A percentile compares a stretch with the other conserved stretches of the same genome.
Conservation (phyloP, 2,888 invertebrate genomes). For the Oscheius sp. region DNA sequence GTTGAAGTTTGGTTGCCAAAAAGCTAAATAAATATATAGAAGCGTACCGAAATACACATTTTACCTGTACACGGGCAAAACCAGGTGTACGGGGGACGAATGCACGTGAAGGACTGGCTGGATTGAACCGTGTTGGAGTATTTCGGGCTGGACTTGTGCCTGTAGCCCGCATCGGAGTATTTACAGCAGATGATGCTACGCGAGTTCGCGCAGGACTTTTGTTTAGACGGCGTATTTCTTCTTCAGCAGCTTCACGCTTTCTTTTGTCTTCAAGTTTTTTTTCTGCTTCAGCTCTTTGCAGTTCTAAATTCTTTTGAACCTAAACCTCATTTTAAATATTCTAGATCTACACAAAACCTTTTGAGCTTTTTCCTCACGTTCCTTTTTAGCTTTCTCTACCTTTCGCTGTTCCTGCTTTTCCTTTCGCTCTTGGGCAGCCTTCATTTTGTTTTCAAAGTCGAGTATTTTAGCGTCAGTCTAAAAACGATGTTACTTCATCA, state of each 20-base stretch:
- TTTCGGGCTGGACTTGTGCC: not conserved
- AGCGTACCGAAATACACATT: not conserved
- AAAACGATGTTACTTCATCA: not conserved
- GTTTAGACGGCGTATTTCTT: not conserved
- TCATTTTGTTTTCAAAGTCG: not conserved
- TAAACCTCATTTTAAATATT: not conserved
- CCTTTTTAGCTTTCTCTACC: not conserved
- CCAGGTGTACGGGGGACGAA: not conserved
- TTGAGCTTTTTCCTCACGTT: not conserved
- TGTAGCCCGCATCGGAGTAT: not conserved
- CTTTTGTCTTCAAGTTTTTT: not conserved
- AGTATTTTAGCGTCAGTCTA: not conserved
- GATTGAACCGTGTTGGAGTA: not conserved
- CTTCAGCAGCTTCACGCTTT: not conserved
- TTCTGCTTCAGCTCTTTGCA: not conserved
- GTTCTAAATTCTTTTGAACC: not conserved
- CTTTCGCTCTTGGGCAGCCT: not conserved
- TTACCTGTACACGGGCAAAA: not conserved
- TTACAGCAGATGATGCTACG: not conserved
- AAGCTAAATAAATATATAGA: not conserved
- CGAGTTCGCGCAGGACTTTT: not conserved
- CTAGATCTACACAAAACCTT: not conserved
- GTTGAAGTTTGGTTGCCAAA: not conserved
- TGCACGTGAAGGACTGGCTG: not conserved
- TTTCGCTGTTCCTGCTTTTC: not conserved